phyloP scores from a whole-genome alignment of 2,113 vertebrate genomes.

The Monopterus albus region DNA sequence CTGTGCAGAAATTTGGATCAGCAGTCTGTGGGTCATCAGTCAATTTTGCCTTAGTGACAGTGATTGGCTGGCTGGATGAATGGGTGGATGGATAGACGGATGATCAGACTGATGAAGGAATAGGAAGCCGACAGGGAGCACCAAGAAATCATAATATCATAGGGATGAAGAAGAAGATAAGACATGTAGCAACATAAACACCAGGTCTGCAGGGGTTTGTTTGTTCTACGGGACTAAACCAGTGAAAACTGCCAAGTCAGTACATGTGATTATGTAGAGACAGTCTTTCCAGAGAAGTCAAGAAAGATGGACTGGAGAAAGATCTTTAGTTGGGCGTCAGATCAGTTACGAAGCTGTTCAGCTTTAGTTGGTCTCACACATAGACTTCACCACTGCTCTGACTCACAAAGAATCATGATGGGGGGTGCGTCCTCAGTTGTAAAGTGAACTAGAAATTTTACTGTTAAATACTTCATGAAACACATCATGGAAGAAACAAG shows the following conservation, averaged over 20 bases:
- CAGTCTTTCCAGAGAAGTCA: background rate
- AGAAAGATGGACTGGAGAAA: background rate
- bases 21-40: constrained; percentile 8
- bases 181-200: background rate
- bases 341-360: background rate
- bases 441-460: too few relatives aligned
- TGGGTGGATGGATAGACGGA: background rate
- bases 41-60: constrained; percentile 11
- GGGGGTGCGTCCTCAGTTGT: too few relatives aligned
- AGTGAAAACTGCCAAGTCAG: background rate
- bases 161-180: background rate
- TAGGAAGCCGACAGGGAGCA: background rate
- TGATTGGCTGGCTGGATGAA: constrained; percentile 2
- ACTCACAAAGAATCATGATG: too few relatives aligned
- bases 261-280: background rate
- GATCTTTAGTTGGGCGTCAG: background rate
- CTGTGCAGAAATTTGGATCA: constrained; percentile 48
- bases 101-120: background rate
- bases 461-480: background rate
- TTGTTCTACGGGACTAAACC: background rate
- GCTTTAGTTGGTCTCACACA: too few relatives aligned
- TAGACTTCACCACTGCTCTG: background rate
- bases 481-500: background rate
- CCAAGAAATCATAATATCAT: background rate
- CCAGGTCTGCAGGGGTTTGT: constrained; percentile 2